phyloP scores from a whole-genome alignment of 2,888 invertebrate species.

The Macrophya annulata region DNA sequence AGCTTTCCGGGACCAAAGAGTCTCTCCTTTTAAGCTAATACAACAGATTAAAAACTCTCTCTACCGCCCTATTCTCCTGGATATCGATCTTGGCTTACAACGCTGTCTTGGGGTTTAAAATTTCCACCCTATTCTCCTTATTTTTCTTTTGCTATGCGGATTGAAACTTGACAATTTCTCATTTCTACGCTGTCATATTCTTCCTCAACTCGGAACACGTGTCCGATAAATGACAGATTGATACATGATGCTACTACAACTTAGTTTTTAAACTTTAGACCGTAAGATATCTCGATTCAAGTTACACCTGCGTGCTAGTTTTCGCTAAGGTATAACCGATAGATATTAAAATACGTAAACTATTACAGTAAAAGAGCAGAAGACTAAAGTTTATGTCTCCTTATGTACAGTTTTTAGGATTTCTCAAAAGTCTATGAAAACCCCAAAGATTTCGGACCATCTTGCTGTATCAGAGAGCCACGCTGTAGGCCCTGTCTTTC shows the following conservation, averaged over 20 bases:
- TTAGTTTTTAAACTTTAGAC: background rate
- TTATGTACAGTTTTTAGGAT: background rate
- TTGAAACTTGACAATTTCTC: constrained; percentile 15
- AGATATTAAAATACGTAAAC: background rate
- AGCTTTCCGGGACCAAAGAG: background rate
- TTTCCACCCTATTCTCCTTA: constrained; percentile 6
- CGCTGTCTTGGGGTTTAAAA: background rate
- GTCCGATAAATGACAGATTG: constrained; percentile 29
- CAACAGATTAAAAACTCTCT: constrained; percentile 27
- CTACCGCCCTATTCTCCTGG: constrained; percentile 1
- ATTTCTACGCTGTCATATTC: constrained; percentile 6
- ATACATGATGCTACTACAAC: background rate
- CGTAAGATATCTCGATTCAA: background rate
- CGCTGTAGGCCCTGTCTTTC: background rate
- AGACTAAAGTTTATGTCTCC: background rate
- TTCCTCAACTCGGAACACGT: background rate
- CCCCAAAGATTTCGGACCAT: background rate
- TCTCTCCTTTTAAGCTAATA: constrained; percentile 33
- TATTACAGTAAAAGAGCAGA: background rate
- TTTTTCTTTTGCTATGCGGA: constrained; percentile 1
- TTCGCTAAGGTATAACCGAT: background rate
- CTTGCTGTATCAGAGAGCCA: background rate
- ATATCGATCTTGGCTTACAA: constrained; percentile 18
- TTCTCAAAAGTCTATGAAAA: background rate
- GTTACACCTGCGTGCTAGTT: background rate